Conservation (phyloP, 2,888 invertebrate species). For the Subacronicta megacephala region DNA sequence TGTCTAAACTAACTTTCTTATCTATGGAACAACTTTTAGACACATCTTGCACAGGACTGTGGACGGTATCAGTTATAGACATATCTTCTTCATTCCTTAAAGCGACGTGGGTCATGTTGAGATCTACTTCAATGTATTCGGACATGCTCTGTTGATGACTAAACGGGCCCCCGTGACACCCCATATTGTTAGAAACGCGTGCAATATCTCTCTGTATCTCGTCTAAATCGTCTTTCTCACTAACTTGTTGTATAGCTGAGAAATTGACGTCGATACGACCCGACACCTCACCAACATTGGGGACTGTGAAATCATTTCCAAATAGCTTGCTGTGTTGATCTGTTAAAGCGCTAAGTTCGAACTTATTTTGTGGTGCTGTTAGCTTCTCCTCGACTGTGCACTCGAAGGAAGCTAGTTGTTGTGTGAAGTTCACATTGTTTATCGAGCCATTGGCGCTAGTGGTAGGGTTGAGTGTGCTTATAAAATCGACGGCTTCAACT, state of each 20-base stretch:
- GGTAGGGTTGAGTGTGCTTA: slow-evolving; percentile 54
- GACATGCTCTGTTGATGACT: slow-evolving; percentile 64
- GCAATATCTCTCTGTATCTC: slow-evolving; percentile 75
- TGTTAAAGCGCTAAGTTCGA: slow-evolving; percentile 76
- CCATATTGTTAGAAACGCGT: slow-evolving; percentile 56
- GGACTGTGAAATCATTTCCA: slow-evolving; percentile 68
- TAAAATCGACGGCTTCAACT: slow-evolving; percentile 72
- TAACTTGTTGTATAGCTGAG: slow-evolving; percentile 68
- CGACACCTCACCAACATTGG: slow-evolving; percentile 68
- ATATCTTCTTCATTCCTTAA: slow-evolving; percentile 73
- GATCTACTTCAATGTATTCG: slow-evolving; percentile 79
- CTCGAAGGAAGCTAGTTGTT: slow-evolving; percentile 71
- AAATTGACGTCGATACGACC: slow-evolving; percentile 77
- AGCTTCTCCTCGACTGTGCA: slow-evolving; percentile 66
- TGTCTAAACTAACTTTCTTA: slow-evolving; percentile 53
- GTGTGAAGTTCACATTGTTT: slow-evolving; percentile 68
- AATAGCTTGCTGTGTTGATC: slow-evolving; percentile 77
- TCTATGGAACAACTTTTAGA: slow-evolving; percentile 61
- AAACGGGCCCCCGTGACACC: slow-evolving; percentile 63
- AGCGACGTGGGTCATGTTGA: slow-evolving; percentile 72
- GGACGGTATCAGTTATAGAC: slow-evolving; percentile 81
- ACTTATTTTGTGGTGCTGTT: slow-evolving; percentile 65
- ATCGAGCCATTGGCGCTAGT: slow-evolving; percentile 61
- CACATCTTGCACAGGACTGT: slow-evolving; percentile 72
- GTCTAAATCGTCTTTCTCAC: slow-evolving; percentile 75